Base-by-base conservation (phyloP, 30 jellyfish, hydroid and myxozoan genomes). In the Nemopilema nomurai region DNA sequence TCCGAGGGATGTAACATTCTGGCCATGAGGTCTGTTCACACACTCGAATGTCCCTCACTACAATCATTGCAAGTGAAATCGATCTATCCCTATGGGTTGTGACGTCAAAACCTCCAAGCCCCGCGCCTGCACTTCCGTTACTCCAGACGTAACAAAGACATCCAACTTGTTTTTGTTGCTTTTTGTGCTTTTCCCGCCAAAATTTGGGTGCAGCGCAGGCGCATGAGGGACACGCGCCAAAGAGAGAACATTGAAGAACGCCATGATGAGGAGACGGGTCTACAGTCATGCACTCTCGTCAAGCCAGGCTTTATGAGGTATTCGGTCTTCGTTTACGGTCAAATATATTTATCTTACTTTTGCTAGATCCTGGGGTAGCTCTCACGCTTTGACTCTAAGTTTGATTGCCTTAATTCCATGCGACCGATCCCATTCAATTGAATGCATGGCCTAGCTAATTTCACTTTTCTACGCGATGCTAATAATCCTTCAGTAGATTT, bases 221-320 rank as follows among this genome's bases (percentile, higher is more conserved):
- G 90, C 90, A 81, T 22, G 8, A 23, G 67, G 7, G 29, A 18
- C 90, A 68, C 91, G 85, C 91, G 85, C 78, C 80, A 82, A 71
- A 50, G 79, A 32, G 28, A 68, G 69, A 80, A 79, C 16, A 49
- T 73, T 31, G 41, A 53, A 77, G 76, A 26, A 73, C 51, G 83
- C 87, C 50, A 62, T 51, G 82, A 71, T 57, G 80, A 71, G 30
- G 65, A 73, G 28, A 52, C 81, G 62, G 26, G 9, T 49, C 0
- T 22, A 69, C 57, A 67, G 80, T 62, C 91, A 82, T 82, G 91
- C 91, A 82, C 81, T 53, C 91, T 18, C 76, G 85, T 69, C 76
- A 64, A 30, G 27, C 77, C 72, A 82, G 71, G 86, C 81, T 82
- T 13, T 82, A 82, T 71, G 91, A 82, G 91, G 91, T 82, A 68